phyloP scores from a whole-genome alignment of 2,888 invertebrate species.

The Perizoma affinitatum region DNA sequence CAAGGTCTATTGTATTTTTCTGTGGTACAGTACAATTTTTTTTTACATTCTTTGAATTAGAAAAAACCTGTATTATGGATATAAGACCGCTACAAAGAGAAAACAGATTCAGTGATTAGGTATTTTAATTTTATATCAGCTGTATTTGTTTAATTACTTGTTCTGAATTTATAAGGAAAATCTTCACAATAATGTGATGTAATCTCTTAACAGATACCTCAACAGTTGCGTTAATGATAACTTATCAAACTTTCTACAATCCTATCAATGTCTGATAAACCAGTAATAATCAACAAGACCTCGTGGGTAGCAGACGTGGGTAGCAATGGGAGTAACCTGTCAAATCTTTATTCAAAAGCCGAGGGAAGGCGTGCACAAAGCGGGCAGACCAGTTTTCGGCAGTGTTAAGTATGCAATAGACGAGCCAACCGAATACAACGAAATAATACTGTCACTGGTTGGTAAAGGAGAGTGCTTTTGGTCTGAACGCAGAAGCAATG shows the following conservation, averaged over 20 bases:
- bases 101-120: neutral
- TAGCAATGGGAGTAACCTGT: constrained; percentile 44
- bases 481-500: constrained; percentile 18
- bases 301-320: constrained; percentile 1
- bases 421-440: constrained; percentile 38
- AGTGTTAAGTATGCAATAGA: constrained; percentile 42
- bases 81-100: no score
- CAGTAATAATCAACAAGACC: neutral
- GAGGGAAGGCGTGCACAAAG: constrained; percentile 32
- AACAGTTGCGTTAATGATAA: constrained; percentile 2
- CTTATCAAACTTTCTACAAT: constrained; percentile 3
- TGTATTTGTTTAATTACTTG: no score
- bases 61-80: no score
- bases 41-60: no score
- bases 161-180: neutral
- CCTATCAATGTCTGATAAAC: constrained; percentile 8
- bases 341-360: constrained; percentile 42
- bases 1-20: no score
- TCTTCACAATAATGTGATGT: neutral
- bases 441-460: constrained; percentile 39
- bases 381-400: constrained; percentile 42
- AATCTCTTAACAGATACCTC: neutral
- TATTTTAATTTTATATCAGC: neutral
- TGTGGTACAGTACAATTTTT: no score
- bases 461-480: constrained; percentile 43